Conservation (phyloP, 1,140 invertebrate species). For the Drosophila lacertosa region DNA sequence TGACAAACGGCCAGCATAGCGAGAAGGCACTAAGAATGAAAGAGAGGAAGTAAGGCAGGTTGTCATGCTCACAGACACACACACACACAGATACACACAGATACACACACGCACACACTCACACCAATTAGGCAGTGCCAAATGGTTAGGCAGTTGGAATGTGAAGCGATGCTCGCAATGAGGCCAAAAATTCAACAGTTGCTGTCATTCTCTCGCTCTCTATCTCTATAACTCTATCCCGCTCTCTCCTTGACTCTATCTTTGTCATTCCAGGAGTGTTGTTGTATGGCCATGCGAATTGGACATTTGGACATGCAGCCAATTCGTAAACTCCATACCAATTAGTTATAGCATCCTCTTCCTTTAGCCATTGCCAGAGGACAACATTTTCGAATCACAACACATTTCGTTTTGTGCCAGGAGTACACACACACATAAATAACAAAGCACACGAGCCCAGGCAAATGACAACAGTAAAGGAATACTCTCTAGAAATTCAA, state of each 20-base stretch:
- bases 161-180: constrained; percentile 2
- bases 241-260: neutral
- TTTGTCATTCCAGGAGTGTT: neutral
- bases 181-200: neutral
- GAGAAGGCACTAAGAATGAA: neutral
- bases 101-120: neutral
- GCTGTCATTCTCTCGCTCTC: neutral
- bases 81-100: neutral
- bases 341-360: neutral
- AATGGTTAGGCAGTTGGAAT: constrained; percentile 46
- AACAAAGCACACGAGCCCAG: neutral
- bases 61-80: neutral
- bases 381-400: constrained; percentile 2
- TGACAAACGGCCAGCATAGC: constrained; percentile 23
- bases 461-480: neutral
- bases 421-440: neutral
- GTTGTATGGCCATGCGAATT: too few species aligned
- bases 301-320: neutral
- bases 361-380: too few species aligned
- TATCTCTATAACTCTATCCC: neutral
- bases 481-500: neutral
- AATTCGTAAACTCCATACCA: neutral
- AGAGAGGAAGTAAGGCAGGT: neutral
- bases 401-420: neutral
- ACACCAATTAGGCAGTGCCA: constrained; percentile 60